Percentiles rank a stretch among this genome's conserved stretches.
These are phyloP conservation scores for Melipona quadrifasciata DNA, from an alignment of 1,140 invertebrate species.

Conservation along the genomic window DNA sequence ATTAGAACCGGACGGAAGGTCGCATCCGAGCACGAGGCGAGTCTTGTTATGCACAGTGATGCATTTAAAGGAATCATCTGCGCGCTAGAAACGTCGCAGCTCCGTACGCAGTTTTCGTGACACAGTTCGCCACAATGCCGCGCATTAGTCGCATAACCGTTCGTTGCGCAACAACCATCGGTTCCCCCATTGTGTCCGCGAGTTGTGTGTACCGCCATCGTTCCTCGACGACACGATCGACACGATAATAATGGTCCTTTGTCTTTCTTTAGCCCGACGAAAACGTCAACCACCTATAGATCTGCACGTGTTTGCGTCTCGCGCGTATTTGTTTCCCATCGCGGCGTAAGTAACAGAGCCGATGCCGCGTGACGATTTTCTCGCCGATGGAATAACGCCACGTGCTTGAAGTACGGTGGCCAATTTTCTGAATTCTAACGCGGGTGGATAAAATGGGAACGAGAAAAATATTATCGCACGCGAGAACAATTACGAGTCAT, in stretches of 20 bases:
- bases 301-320: neutral
- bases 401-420: neutral
- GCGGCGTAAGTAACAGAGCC: conserved; percentile 16
- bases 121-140: conserved; percentile 59
- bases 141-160: conserved; percentile 61
- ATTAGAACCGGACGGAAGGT: conserved; percentile 27
- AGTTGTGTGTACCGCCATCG: conserved; percentile 30
- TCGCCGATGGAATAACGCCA: neutral
- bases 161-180: conserved; percentile 60
- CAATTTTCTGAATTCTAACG: too few species aligned
- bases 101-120: conserved; percentile 53
- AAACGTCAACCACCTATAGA: neutral
- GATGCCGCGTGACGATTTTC: neutral
- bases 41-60: conserved; percentile 32
- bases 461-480: too few species aligned
- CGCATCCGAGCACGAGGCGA: neutral
- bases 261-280: conserved; percentile 36
- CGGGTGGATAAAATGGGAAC: neutral
- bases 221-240: conserved; percentile 38
- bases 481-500: too few species aligned
- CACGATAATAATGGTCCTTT: conserved; percentile 47
- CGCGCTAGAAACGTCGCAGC: conserved; percentile 37
- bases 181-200: conserved; percentile 54
- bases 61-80: conserved; percentile 47
- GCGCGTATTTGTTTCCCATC: neutral